Conservation (phyloP, 2,113 vertebrate genomes). For the Thalassarche chlororhynchos region DNA sequence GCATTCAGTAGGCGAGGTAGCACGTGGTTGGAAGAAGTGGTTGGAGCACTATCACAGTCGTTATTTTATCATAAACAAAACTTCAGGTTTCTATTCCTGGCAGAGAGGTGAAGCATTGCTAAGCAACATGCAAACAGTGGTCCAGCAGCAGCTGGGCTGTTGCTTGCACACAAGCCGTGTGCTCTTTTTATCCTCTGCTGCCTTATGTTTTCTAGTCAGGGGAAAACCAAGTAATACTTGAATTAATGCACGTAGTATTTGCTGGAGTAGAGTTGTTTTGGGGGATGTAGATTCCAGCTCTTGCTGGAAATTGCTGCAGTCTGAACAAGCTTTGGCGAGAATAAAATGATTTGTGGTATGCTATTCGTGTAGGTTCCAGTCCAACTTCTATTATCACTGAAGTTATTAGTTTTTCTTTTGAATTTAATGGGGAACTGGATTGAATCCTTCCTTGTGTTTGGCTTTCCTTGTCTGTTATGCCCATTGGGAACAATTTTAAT, state of each 20-base stretch:
- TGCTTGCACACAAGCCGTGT: not conserved
- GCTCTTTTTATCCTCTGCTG: not conserved
- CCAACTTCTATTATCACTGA: not conserved
- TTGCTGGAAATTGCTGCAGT: not conserved
- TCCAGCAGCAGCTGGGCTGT: constrained; percentile 9
- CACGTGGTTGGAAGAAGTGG: not conserved
- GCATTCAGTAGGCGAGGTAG: not conserved
- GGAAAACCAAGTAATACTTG: not conserved
- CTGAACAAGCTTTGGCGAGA: not conserved
- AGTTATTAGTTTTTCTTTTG: not conserved
- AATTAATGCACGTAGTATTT: constrained; percentile 10
- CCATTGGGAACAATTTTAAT: not conserved
- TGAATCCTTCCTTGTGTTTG: not conserved
- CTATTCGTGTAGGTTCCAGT: not conserved
- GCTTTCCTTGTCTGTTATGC: not conserved
- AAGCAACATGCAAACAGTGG: not conserved
- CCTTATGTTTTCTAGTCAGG: not conserved
- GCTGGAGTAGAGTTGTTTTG: not conserved
- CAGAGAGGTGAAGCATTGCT: constrained; percentile 10
- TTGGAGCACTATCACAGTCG: not conserved
- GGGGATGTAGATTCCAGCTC: not conserved
- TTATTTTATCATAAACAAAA: not conserved
- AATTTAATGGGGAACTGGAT: constrained; percentile 7
- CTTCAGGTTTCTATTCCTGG: not conserved
- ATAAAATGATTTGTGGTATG: not conserved